These are phyloP conservation scores for Gerris buenoi DNA, from an alignment of 1,140 invertebrate genomes.

Conservation along the genomic window DNA sequence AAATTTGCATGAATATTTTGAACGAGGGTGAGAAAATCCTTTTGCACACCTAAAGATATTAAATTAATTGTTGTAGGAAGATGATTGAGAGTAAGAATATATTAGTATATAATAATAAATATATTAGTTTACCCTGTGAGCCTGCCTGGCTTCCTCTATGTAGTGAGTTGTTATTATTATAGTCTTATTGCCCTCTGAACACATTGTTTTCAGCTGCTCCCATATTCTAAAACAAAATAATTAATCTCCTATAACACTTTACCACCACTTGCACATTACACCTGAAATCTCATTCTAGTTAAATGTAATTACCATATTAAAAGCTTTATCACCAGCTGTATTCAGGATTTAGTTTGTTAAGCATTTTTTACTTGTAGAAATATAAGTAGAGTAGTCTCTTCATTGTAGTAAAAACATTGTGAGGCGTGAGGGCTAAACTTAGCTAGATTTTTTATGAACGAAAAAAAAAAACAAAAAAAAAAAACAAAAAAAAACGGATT, in stretches of 20 bases:
- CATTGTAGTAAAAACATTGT: neutral
- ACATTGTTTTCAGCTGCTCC: constrained; percentile 15
- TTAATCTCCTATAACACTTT: too few species aligned
- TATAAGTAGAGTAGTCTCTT: too few species aligned
- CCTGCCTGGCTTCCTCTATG: constrained; percentile 75
- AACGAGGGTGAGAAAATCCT: neutral
- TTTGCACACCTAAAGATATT: neutral
- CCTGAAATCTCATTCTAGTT: too few species aligned
- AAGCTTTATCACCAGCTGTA: too few species aligned
- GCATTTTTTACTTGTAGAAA: too few species aligned
- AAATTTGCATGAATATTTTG: neutral
- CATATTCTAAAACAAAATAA: constrained; percentile 16
- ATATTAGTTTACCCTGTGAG: constrained; percentile 29
- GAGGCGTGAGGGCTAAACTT: too few species aligned
- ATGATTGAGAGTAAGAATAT: neutral
- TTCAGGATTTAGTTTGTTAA: too few species aligned
- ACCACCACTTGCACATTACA: too few species aligned
- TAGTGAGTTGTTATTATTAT: constrained; percentile 88
- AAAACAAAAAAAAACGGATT: too few species aligned
- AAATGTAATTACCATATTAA: too few species aligned
- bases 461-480: too few species aligned
- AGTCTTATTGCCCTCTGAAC: constrained; percentile 37
- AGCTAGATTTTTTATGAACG: too few species aligned
- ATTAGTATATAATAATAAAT: neutral
- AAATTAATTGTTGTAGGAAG: neutral